Evolutionary conservation across 2,888 invertebrate species (phyloP).

Genomic region (Sphaeridia pumilis): DNA sequence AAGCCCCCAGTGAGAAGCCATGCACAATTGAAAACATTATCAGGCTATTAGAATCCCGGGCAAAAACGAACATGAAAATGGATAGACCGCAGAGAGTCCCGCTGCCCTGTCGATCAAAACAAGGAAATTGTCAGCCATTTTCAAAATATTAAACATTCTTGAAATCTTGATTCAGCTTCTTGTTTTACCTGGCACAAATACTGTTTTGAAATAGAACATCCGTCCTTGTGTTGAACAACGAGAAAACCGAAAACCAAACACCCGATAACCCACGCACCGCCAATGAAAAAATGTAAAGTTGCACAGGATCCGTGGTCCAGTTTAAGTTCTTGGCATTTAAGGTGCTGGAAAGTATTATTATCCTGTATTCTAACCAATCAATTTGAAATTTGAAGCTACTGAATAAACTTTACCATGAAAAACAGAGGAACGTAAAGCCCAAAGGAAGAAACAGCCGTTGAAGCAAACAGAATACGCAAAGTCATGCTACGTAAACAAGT

Average conservation of each 20-base stretch:
- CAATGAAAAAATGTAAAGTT: conserved; percentile 57
- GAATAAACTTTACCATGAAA: conserved; percentile 49
- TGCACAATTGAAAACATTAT: conserved; percentile 41
- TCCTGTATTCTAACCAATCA: neutral
- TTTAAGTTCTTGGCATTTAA: conserved; percentile 9
- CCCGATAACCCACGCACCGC: conserved; percentile 70
- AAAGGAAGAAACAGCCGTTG: conserved; percentile 64
- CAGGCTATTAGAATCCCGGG: conserved; percentile 56
- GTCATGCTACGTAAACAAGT: conserved; percentile 71
- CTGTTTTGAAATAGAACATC: conserved; percentile 71
- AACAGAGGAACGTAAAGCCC: conserved; percentile 76
- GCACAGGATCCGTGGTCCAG: conserved; percentile 3
- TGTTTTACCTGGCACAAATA: conserved; percentile 52
- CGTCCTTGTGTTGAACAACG: conserved; percentile 68
- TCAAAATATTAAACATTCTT: neutral
- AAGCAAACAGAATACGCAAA: conserved; percentile 65
- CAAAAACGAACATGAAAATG: conserved; percentile 24
- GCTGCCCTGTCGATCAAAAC: conserved; percentile 16
- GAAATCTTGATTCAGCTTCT: neutral
- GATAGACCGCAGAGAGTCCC: conserved; percentile 24
- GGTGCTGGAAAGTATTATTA: neutral
- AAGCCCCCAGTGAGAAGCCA: conserved; percentile 75
- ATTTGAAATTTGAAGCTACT: neutral
- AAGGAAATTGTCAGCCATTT: neutral
- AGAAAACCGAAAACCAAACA: conserved; percentile 67